A percentile compares a stretch with the other conserved stretches of the same genome.
Conservation (phyloP, 2,888 invertebrate species). For the Lysandra coridon region DNA sequence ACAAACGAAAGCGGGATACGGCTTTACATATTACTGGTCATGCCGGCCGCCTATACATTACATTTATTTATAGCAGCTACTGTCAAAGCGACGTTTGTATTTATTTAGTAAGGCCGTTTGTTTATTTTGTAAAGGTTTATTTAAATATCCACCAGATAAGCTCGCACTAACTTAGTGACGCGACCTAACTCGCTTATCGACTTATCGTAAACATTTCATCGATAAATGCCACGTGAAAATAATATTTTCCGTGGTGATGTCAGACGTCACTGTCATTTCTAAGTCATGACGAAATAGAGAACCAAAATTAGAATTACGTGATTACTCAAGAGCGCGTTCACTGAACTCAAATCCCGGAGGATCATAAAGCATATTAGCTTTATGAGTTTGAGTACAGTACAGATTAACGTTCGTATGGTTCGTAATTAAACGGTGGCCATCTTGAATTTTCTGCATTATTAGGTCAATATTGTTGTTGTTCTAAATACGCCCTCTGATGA, state of each 20-base stretch:
- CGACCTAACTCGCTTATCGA: conserved; percentile 44
- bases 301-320: conserved; percentile 67
- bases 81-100: conserved; percentile 75
- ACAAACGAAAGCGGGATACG: conserved; percentile 72
- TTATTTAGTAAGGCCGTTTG: conserved; percentile 70
- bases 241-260: conserved; percentile 50
- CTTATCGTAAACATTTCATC: background rate
- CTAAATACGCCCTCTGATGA: background rate
- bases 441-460: conserved; percentile 9
- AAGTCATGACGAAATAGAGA: conserved; percentile 62
- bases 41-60: conserved; percentile 75
- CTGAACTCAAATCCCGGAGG: conserved; percentile 53
- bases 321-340: conserved; percentile 57
- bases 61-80: conserved; percentile 76
- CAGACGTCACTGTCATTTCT: conserved; percentile 62
- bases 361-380: conserved; percentile 35
- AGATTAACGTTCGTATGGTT: conserved; percentile 24
- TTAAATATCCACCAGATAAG: conserved; percentile 72
- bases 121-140: conserved; percentile 73
- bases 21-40: conserved; percentile 73
- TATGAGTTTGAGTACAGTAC: conserved; percentile 19
- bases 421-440: conserved; percentile 17
- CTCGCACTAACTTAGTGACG: conserved; percentile 47
- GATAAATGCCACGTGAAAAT: conserved; percentile 14
- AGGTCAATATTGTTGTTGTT: background rate